Percentiles rank a stretch among this genome's conserved stretches.
Evolutionary conservation across 1,140 invertebrate species (phyloP).

Genomic region (Rhagoletis pomonella): DNA sequence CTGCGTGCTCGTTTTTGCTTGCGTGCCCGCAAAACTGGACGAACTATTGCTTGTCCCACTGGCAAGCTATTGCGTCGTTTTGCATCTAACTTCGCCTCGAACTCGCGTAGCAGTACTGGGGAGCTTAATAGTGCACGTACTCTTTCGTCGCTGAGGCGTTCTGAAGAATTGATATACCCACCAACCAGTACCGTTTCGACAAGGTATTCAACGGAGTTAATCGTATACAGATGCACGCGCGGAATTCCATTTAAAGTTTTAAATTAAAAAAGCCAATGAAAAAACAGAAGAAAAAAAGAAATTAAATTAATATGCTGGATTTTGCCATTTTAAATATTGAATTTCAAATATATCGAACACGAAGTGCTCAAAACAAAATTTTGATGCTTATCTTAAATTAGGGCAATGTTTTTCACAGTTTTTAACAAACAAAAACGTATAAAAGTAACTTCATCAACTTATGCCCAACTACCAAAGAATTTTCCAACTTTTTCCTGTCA

Average conservation of each 20-base stretch:
- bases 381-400: not conserved
- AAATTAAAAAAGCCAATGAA: not conserved
- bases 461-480: constrained; percentile 1
- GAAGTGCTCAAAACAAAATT: not conserved
- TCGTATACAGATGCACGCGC: not conserved
- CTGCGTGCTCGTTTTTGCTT: constrained; percentile 29
- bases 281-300: not conserved
- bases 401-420: not conserved
- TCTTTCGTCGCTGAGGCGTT: constrained; percentile 70
- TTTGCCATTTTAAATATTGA: constrained; percentile 39
- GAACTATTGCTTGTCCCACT: not conserved
- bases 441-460: not conserved
- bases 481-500: not conserved
- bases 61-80: constrained; percentile 55
- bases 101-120: constrained; percentile 63
- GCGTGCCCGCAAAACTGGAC: not conserved
- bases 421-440: not conserved
- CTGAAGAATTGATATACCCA: constrained; percentile 62
- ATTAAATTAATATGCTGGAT: constrained; percentile 55
- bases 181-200: not conserved
- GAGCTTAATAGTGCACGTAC: constrained; percentile 66
- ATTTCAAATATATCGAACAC: constrained; percentile 17
- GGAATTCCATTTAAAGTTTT: constrained; percentile 43
- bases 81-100: constrained; percentile 61
- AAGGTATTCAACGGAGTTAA: not conserved